phyloP scores from a whole-genome alignment of 2,888 invertebrate genomes.

The Aphidius colemani region DNA sequence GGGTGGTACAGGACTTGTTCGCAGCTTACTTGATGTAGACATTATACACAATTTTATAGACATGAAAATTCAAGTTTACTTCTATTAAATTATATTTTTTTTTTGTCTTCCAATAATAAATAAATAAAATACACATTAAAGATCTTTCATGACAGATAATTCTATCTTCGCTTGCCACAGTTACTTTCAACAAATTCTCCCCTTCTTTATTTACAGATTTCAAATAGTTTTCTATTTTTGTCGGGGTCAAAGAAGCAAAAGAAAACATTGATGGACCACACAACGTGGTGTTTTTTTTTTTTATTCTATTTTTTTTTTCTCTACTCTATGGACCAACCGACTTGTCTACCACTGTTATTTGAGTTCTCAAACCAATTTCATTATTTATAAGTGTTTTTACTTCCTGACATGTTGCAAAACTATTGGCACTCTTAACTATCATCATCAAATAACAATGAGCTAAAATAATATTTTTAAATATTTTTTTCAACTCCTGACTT shows the following conservation, averaged over 20 bases:
- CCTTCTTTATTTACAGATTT: slow-evolving; percentile 33
- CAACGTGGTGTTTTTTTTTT: slow-evolving; percentile 33
- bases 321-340: no score
- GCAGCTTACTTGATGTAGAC: neutral
- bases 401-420: no score
- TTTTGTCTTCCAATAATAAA: neutral
- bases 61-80: slow-evolving; percentile 5
- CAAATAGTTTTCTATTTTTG: slow-evolving; percentile 37
- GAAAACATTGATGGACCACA: slow-evolving; percentile 35
- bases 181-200: slow-evolving; percentile 32
- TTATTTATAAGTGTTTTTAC: no score
- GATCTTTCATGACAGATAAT: slow-evolving; percentile 34
- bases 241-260: slow-evolving; percentile 23
- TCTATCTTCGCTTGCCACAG: slow-evolving; percentile 33
- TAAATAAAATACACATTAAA: neutral
- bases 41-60: neutral
- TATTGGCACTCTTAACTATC: no score
- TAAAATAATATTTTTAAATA: no score
- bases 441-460: no score
- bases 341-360: no score
- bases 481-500: no score
- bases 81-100: slow-evolving; percentile 1
- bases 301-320: neutral
- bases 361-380: no score
- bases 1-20: slow-evolving; percentile 10